Conservation (phyloP, 2,113 vertebrate species). For the Ramphastos sulfuratus region DNA sequence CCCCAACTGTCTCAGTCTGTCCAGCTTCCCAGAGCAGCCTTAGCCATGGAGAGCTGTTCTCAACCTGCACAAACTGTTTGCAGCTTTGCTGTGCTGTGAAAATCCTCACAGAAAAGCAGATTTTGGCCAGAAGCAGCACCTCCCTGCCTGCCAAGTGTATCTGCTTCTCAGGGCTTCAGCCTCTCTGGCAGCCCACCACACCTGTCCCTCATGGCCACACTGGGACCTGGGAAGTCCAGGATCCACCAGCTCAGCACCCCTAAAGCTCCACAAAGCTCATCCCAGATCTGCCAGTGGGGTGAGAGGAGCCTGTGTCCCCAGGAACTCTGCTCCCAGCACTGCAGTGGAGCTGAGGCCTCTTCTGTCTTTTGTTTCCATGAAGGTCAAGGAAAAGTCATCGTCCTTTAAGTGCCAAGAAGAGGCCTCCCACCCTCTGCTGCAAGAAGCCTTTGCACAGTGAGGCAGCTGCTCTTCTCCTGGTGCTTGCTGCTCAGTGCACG, state of each 20-base stretch:
- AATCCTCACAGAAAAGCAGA: not conserved
- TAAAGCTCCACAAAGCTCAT: not conserved
- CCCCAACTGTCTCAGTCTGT: too few relatives aligned
- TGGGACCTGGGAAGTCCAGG: fast-evolving
- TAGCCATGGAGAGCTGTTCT: fast-evolving
- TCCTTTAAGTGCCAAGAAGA: conserved; percentile 30
- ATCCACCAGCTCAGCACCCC: not conserved
- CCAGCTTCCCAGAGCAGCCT: fast-evolving
- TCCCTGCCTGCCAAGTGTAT: fast-evolving
- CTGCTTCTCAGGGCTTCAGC: fast-evolving
- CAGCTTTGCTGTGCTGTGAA: not conserved
- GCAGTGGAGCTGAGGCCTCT: not conserved
- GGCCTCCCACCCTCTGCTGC: not conserved
- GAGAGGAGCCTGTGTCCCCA: not conserved
- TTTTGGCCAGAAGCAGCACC: not conserved
- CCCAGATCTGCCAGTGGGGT: fast-evolving
- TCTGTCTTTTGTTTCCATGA: conserved; percentile 17
- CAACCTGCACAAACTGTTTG: not conserved
- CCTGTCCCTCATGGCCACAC: fast-evolving
- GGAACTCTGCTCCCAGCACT: fast-evolving
- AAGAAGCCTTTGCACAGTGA: conserved; percentile 48
- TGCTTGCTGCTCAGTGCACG: not conserved
- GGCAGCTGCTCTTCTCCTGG: not conserved
- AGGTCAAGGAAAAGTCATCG: conserved; percentile 28
- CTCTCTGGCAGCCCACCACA: fast-evolving